Evolutionary conservation across 1,140 invertebrate genomes (phyloP).

Genomic region (Dendroctonus ponderosae): DNA sequence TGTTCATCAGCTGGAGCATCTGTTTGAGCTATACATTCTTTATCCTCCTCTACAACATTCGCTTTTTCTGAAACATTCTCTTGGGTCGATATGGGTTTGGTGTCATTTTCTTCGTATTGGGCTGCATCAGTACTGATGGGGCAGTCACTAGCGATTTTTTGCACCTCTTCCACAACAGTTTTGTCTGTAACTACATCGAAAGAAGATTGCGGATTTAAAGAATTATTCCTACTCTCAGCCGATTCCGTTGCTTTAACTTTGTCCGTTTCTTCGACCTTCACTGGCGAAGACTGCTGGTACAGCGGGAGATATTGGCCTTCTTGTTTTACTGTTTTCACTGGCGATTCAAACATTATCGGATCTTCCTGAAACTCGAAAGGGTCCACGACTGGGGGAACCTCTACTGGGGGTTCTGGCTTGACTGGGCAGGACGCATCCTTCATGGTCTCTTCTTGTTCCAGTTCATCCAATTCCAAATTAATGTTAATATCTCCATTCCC

Average conservation of each 20-base stretch:
- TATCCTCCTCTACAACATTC: slow-evolving; percentile 10
- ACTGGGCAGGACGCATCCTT: background rate
- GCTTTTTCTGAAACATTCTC: slow-evolving; percentile 44
- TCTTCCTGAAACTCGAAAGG: slow-evolving; percentile 51
- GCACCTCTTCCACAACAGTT: background rate
- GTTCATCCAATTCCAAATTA: slow-evolving; percentile 47
- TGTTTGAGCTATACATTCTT: slow-evolving; percentile 9
- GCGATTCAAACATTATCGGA: slow-evolving; percentile 42
- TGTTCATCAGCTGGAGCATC: slow-evolving; percentile 29
- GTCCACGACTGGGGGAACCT: slow-evolving; percentile 50
- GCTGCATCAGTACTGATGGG: slow-evolving; percentile 41
- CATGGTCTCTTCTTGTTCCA: slow-evolving; percentile 37
- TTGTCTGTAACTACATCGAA: too few relatives aligned
- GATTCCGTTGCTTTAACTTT: background rate
- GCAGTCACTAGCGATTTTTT: background rate
- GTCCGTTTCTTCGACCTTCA: slow-evolving; percentile 16
- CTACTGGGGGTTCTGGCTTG: background rate
- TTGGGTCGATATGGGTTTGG: slow-evolving; percentile 48
- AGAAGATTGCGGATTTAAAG: too few relatives aligned
- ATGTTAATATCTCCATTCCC: slow-evolving; percentile 47
- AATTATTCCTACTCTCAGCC: too few relatives aligned
- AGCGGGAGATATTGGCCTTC: slow-evolving; percentile 28
- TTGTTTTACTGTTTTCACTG: slow-evolving; percentile 36
- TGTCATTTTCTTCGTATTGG: slow-evolving; percentile 46
- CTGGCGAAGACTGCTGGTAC: slow-evolving; percentile 31